phyloP scores from a whole-genome alignment of 2,888 invertebrate species.

The Melanophora roralis region DNA sequence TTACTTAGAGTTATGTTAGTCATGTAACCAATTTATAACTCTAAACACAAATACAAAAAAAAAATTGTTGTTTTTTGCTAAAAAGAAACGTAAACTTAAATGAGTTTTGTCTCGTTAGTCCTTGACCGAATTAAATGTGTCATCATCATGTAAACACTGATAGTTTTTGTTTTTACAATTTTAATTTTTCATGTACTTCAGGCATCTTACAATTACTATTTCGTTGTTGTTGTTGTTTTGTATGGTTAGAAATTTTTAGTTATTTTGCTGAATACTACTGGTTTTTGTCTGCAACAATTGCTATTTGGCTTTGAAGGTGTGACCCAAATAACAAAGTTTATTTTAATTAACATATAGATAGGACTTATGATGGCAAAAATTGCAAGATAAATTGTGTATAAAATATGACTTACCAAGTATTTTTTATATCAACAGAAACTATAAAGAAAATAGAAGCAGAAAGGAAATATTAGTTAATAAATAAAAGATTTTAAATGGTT shows the following conservation, averaged over 20 bases:
- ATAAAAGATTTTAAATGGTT: too few relatives aligned
- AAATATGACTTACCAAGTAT: slow-evolving; percentile 32
- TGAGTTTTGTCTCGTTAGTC: slow-evolving; percentile 41
- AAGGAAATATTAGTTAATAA: neutral
- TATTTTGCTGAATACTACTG: too few relatives aligned
- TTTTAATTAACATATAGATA: slow-evolving; percentile 15
- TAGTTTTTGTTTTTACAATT: neutral
- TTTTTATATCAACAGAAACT: slow-evolving; percentile 37
- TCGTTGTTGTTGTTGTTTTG: neutral
- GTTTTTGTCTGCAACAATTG: neutral
- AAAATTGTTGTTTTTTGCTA: too few relatives aligned
- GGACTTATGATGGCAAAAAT: neutral
- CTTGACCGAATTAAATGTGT: slow-evolving; percentile 54
- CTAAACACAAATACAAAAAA: neutral
- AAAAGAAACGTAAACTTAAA: slow-evolving; percentile 15
- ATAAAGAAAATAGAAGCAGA: slow-evolving; percentile 2
- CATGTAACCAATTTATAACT: slow-evolving; percentile 22
- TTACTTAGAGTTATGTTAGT: slow-evolving; percentile 22
- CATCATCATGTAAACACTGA: slow-evolving; percentile 20
- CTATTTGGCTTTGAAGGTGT: slow-evolving; percentile 10
- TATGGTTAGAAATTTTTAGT: slow-evolving; percentile 15
- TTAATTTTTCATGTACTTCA: neutral
- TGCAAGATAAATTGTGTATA: neutral
- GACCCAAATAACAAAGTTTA: neutral
- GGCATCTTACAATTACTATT: neutral